A percentile compares a stretch with the other conserved stretches of the same genome.
These are phyloP conservation scores for Cephus rjabovi DNA, from an alignment of 2,888 invertebrate genomes.

Conservation along the genomic window DNA sequence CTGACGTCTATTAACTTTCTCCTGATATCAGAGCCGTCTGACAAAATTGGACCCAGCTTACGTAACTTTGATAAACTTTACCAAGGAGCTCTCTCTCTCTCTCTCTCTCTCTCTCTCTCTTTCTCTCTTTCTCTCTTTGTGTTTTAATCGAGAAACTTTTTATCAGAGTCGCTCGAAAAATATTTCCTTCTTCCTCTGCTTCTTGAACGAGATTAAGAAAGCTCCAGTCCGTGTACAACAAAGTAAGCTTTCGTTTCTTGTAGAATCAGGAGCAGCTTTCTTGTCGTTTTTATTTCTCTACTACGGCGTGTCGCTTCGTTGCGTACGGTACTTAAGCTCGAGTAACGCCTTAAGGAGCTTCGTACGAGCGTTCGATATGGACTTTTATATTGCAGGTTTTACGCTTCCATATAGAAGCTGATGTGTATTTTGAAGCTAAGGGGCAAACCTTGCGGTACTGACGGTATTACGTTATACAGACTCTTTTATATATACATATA, in stretches of 20 bases:
- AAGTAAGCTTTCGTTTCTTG: not conserved
- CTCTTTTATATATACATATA: not conserved
- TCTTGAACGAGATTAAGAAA: not conserved
- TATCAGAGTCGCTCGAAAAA: not conserved
- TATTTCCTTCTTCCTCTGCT: not conserved
- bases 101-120: too few relatives aligned
- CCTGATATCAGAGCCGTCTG: not conserved
- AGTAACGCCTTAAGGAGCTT: not conserved
- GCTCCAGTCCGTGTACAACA: not conserved
- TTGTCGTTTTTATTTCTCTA: not conserved
- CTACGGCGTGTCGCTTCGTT: not conserved
- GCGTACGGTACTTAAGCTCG: not conserved
- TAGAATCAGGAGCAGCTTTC: not conserved
- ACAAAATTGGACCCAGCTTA: too few relatives aligned
- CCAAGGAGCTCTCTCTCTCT: not conserved
- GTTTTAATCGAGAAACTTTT: not conserved
- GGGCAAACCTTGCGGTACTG: not conserved
- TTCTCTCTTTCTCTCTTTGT: not conserved
- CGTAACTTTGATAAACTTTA: not conserved
- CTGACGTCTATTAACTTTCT: not conserved
- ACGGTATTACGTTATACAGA: not conserved
- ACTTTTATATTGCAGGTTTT: not conserved
- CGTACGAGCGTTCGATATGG: not conserved
- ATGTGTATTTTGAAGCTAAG: not conserved
- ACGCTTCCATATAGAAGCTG: not conserved